Evolutionary conservation across 2,113 vertebrate genomes (phyloP).

Genomic region (Megaleporinus macrocephalus): DNA sequence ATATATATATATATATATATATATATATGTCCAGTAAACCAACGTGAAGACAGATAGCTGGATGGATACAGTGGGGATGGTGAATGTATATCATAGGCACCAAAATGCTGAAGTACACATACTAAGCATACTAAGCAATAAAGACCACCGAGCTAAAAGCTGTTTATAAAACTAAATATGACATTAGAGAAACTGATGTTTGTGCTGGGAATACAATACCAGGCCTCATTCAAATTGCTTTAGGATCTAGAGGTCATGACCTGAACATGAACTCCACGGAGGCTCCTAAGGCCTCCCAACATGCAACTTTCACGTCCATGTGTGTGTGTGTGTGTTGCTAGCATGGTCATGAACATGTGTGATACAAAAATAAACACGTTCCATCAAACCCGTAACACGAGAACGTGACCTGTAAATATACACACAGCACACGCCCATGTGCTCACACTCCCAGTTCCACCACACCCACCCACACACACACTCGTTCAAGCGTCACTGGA

Average conservation of each 20-base stretch:
- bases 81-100: too few relatives aligned
- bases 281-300: background rate
- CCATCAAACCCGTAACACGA: slow-evolving; percentile 45
- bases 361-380: slow-evolving; percentile 42
- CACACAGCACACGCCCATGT: slow-evolving; percentile 30
- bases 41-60: too few relatives aligned
- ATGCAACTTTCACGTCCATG: background rate
- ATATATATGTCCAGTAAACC: too few relatives aligned
- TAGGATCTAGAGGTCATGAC: slow-evolving; percentile 26
- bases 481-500: background rate
- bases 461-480: slow-evolving; percentile 29
- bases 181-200: too few relatives aligned
- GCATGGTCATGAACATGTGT: slow-evolving; percentile 32
- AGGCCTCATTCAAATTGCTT: background rate
- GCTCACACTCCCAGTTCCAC: background rate
- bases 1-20: too few relatives aligned
- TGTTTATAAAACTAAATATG: too few relatives aligned
- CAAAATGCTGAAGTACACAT: too few relatives aligned
- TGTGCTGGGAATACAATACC: background rate
- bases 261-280: background rate
- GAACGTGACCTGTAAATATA: slow-evolving; percentile 42
- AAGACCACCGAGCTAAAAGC: too few relatives aligned
- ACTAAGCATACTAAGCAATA: too few relatives aligned
- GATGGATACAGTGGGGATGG: too few relatives aligned
- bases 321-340: slow-evolving; percentile 20